Evolutionary conservation across 2,113 vertebrate species (phyloP).

Genomic region (Malaclemys terrapin): DNA sequence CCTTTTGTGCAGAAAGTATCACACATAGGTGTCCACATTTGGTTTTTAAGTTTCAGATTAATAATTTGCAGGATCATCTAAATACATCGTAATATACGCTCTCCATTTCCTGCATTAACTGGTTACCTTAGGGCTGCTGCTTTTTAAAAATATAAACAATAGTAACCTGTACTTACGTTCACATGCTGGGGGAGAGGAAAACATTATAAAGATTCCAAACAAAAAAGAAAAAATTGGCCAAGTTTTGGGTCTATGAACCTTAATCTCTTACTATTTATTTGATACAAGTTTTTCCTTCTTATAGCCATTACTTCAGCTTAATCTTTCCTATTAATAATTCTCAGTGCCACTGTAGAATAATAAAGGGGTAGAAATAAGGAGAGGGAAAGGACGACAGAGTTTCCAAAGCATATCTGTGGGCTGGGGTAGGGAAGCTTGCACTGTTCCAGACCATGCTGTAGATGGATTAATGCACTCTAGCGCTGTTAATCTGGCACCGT

Average conservation of each 20-base stretch:
- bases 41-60: not conserved
- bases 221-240: not conserved
- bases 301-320: not conserved
- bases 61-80: not conserved
- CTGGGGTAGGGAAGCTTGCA: not conserved
- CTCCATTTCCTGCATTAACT: not conserved
- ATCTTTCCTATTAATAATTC: not conserved
- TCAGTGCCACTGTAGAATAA: not conserved
- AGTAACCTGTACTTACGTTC: not conserved
- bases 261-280: not conserved
- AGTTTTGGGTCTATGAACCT: not conserved
- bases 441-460: constrained; percentile 24
- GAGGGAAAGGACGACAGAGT: not conserved
- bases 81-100: not conserved
- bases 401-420: not conserved
- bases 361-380: not conserved
- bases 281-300: not conserved
- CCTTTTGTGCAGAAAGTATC: not conserved
- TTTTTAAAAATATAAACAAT: not conserved
- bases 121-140: not conserved
- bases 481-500: too few species aligned
- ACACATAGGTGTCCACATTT: not conserved
- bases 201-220: not conserved
- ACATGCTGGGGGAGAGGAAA: not conserved
- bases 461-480: not conserved